A percentile compares a stretch with the other conserved stretches of the same genome.
These are phyloP conservation scores for Nannospalax galili DNA, from an alignment of 2,113 vertebrate species.

Conservation along the genomic window DNA sequence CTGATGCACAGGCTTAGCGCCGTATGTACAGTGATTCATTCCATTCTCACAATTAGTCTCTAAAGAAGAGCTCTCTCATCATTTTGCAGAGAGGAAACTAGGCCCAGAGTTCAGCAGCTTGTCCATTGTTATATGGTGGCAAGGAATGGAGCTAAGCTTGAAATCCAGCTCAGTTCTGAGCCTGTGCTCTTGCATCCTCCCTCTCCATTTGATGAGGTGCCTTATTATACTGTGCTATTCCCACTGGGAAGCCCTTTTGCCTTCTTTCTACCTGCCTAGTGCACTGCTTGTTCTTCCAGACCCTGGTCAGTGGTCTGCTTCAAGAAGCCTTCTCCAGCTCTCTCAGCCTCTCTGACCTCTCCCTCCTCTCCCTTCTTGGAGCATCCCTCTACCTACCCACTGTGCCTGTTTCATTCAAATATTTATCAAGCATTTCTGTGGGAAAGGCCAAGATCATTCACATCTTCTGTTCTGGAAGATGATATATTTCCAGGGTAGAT, in stretches of 20 bases:
- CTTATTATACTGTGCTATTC: neutral
- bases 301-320: neutral
- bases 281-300: neutral
- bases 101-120: neutral
- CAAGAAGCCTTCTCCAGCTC: neutral
- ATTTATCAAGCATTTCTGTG: neutral
- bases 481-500: neutral
- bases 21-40: fast-evolving
- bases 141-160: neutral
- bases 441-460: neutral
- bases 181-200: too few relatives aligned
- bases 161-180: neutral
- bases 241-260: neutral
- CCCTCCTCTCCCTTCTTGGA: neutral
- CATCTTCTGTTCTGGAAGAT: neutral
- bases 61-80: neutral
- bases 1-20: neutral
- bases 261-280: neutral
- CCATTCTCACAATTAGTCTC: neutral
- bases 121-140: neutral
- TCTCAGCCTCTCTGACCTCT: fast-evolving
- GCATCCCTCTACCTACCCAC: fast-evolving
- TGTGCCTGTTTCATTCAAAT: neutral
- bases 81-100: neutral
- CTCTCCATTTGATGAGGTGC: neutral